phyloP scores from a whole-genome alignment of 1,140 invertebrate genomes.

The Pseudomyrmex dendroicus region DNA sequence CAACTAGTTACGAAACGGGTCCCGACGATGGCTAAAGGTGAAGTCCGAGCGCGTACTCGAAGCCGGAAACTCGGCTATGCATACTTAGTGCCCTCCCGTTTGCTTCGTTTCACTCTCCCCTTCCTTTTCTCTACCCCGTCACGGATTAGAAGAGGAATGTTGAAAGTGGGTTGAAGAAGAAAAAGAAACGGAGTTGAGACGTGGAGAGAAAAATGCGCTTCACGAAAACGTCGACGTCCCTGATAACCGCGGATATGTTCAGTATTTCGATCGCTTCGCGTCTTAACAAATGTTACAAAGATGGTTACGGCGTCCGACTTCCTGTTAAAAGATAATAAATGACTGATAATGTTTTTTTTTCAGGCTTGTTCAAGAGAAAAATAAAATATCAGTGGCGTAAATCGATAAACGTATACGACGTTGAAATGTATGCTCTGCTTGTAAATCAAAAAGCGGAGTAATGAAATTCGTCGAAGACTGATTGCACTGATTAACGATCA shows the following conservation, averaged over 20 bases:
- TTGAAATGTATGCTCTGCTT: too few relatives aligned
- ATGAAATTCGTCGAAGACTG: too few relatives aligned
- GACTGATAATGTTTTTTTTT: too few relatives aligned
- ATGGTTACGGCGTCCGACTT: too few relatives aligned
- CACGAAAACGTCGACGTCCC: conserved; percentile 10
- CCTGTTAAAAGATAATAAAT: not conserved
- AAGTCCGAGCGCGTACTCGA: conserved; percentile 78
- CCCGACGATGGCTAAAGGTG: conserved; percentile 34
- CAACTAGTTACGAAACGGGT: conserved; percentile 80
- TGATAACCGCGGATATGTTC: not conserved
- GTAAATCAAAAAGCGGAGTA: too few relatives aligned
- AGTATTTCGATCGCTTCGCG: too few relatives aligned
- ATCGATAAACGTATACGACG: too few relatives aligned
- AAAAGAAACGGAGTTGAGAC: not conserved
- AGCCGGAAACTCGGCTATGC: conserved; percentile 72
- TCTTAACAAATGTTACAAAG: not conserved
- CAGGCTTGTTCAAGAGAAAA: too few relatives aligned
- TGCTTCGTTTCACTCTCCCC: not conserved
- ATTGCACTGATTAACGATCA: too few relatives aligned
- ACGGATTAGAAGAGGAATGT: not conserved
- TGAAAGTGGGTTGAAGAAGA: not conserved
- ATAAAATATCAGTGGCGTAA: too few relatives aligned
- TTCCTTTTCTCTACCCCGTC: too few relatives aligned
- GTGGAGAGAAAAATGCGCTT: conserved; percentile 9
- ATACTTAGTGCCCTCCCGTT: conserved; percentile 74